Evolutionary conservation across 2,888 invertebrate genomes (phyloP).

Genomic region (Aspidapion aeneum): DNA sequence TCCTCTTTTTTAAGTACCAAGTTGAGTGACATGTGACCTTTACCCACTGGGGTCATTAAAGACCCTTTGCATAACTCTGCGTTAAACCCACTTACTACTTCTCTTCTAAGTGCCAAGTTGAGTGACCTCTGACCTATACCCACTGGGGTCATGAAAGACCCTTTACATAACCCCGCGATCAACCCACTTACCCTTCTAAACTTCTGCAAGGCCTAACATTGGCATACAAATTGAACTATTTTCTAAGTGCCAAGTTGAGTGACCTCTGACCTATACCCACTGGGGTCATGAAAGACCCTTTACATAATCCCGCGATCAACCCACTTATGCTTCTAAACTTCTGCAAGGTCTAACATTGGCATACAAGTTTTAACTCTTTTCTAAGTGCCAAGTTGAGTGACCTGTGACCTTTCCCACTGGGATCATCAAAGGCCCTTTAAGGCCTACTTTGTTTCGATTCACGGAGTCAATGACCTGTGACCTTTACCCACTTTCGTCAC

Average conservation of each 20-base stretch:
- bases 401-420: conserved; percentile 99
- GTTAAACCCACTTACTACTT: conserved; percentile 73
- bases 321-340: conserved; percentile 82
- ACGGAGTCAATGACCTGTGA: conserved; percentile 99
- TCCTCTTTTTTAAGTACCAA: conserved; percentile 96
- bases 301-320: no score
- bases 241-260: conserved; percentile 93
- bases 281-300: no score
- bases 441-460: conserved; percentile 90
- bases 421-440: conserved; percentile 98
- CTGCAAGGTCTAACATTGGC: conserved; percentile 97
- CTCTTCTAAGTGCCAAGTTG: conserved; percentile 95
- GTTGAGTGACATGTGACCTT: conserved; percentile 97
- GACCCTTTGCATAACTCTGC: no score
- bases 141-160: conserved; percentile 97
- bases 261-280: conserved; percentile 99
- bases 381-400: conserved; percentile 96
- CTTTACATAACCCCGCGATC: no score
- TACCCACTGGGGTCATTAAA: conserved; percentile 99
- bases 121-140: conserved; percentile 98
- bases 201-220: conserved; percentile 97
- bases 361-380: conserved; percentile 95
- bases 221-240: conserved; percentile 95
- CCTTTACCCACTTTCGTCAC: no score
- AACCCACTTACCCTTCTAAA: conserved; percentile 78